Evolutionary conservation across 1,140 invertebrate genomes (phyloP), one percentile per base, ranked within the genome.

Genomic region (Druon quercuslanigerum): DNA sequence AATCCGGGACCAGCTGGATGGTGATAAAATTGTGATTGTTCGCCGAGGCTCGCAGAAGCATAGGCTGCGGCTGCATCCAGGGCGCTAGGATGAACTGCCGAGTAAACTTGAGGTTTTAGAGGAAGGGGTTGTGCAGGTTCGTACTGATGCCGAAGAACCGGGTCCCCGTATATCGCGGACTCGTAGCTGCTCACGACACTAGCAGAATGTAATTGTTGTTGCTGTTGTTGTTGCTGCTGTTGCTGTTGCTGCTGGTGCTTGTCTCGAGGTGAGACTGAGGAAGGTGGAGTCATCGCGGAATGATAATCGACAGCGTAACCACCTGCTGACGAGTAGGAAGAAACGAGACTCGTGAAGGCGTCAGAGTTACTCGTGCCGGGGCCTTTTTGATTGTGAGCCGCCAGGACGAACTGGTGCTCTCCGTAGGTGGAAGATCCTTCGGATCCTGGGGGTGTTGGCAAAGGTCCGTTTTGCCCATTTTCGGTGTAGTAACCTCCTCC

Each of bases 251-350:
- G 94, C 82, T 94, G 94, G 87, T 95, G 95, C 87, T 96, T 97
- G 84, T 98, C 97, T 66, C 97, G 93, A 0, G 98, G 98, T 11
- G 97, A 98, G 0, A 98, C 97, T 3, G 97, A 98, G 0, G 97
- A 97, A 13, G 98, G 97, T 60, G 97, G 98, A 1, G 97, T 98
- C 96, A 98, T 98, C 16, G 97, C 97, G 40, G 97, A 96, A 86
- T 97, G 96, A 85, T 96, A 96, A 85, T 97, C 96, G 19, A 95
- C 93, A 4, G 93, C 93, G 83, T 97, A 96, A 25, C 93, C 93
- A 19, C 94, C 93, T 12, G 89, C 83, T 12, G 89, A 92, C 71
- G 91, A 92, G 52, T 93, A 93, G 0, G 94, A 93, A 3, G 93
- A 93, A 3, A 94, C 93, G 20, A 94, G 87, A 79, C 92, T 93